Base-by-base conservation (phyloP, 2,888 invertebrate genomes). In the Noctua janthe region DNA sequence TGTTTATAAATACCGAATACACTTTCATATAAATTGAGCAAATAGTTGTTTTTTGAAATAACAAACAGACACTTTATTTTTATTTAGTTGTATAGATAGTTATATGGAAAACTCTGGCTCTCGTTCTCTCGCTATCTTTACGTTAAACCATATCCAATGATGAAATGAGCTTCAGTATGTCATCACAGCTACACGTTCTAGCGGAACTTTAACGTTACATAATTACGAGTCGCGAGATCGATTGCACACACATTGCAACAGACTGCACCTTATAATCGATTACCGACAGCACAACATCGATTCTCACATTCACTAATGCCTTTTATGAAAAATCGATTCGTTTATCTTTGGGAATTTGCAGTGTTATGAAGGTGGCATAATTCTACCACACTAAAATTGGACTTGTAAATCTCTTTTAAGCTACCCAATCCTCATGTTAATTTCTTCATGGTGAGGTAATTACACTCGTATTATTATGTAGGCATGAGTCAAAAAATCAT, bases 211-310 rank as follows among this genome's bases (percentile, higher is more conserved):
- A 15, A 43, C 17, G 56, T 85, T 78, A 81, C 54, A 87, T 82
- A 87, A 88, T 80, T 54, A 69, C 74, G 3, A 64, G 70, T 64
- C 76, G 71, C 82, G 49, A 80, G 80, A 82, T 78, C 70, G 77
- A 85, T 87, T 85, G 74, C 86, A 76, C 23, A 43, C n/a, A 74
- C n/a, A 78, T 88, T 83, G 86, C 88, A 83, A 82, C 67, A 78
- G 75, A 70, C 66, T 80, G 83, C 74, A 85, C 47, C 43, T 85
- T 76, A 5, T 69, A 83, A 76, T 77, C 74, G 76, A 87, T 78
- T 82, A 64, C 54, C 17, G 56, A 54, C 54, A 20, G 20, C 35
- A 35, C 56, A 62, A 87, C 77, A 54, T 87, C 66, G 54, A 80
- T 80, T 67, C 39, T 69, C 29, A 85, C 84, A 71, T 83, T 87